Percentiles rank a stretch among this genome's conserved stretches.
Evolutionary conservation across 2,888 invertebrate species (phyloP).

Genomic region (Pachydiplax longipennis): DNA sequence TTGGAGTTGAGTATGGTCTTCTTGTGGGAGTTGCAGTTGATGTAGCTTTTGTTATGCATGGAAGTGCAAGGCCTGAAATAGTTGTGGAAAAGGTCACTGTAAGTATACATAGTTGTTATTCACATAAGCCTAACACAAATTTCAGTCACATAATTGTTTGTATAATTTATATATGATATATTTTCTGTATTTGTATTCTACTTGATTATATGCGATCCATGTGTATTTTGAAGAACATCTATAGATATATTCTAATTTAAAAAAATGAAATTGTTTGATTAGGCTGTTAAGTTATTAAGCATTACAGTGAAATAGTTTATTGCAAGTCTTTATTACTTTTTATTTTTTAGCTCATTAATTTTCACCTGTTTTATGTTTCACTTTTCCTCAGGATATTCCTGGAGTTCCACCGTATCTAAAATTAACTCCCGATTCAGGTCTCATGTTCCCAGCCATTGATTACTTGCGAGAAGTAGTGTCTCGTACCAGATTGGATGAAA

Average conservation of each 20-base stretch:
- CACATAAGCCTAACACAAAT: too few species aligned
- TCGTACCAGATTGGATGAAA: slow-evolving; percentile 58
- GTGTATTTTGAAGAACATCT: too few species aligned
- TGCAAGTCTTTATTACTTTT: too few species aligned
- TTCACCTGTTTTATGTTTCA: not conserved
- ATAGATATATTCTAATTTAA: too few species aligned
- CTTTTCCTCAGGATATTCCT: slow-evolving; percentile 47
- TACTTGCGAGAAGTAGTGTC: slow-evolving; percentile 63
- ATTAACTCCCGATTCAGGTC: slow-evolving; percentile 62
- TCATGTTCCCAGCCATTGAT: slow-evolving; percentile 68
- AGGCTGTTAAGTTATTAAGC: too few species aligned
- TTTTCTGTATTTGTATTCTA: too few species aligned
- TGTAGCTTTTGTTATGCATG: slow-evolving; percentile 78
- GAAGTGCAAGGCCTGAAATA: slow-evolving; percentile 80
- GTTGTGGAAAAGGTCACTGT: slow-evolving; percentile 76
- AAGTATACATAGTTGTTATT: slow-evolving; percentile 52
- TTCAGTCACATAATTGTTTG: too few species aligned
- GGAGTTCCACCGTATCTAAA: slow-evolving; percentile 57
- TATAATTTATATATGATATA: too few species aligned
- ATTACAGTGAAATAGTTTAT: too few species aligned
- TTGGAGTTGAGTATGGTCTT: slow-evolving; percentile 89
- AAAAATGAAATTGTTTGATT: too few species aligned
- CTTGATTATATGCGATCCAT: too few species aligned
- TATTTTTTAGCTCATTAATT: too few species aligned
- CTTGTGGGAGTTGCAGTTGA: slow-evolving; percentile 82